Base-by-base conservation (phyloP, 2,113 vertebrate species). In the Leptodactylus fuscus region DNA sequence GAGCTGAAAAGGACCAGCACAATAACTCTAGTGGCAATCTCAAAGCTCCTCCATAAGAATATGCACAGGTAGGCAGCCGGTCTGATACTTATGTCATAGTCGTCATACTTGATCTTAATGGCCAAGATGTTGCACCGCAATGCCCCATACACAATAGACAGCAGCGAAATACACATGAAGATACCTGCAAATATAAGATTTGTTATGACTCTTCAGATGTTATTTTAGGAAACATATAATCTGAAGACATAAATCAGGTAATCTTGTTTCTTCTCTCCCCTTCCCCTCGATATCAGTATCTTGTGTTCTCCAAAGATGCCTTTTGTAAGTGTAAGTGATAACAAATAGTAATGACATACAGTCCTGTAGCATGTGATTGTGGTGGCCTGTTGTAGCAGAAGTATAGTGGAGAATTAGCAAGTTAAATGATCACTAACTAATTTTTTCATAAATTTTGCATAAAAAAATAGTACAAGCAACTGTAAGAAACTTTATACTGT, bases 81-180 rank as follows among this genome's bases (percentile, higher is more conserved):
- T 58, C 94, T 95, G 86, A 99, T 93, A 0, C 91, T 95, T 88
- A 99, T 85, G 4, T 97, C 95, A 0, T 99, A 99, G 75, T 98
- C 96, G 0, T 99, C 97, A 0, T 99, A 99, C 88, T 98, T 97
- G 74, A 99, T 97, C 93, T 97, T 98, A 86, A 99, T 98, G 76
- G 98, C 97, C 89, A 99, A 93, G 90, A 99, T 98, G 93, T 99
- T 99, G 94, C 97, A 99, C 87, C 97, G 96, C 77, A 99, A 90
- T 8, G 98, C 98, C 8, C 98, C 98, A 0, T 99, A 99, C 22
- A 99, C 97, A 41, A 99, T 98, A 6, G 98, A 99, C 73, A 99
- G 93, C 27, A 99, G 94, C 55, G 96, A 98, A 75, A 99, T 95
- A 44, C 94, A 88, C 98, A 99, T 99, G 87, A 96, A 93, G 32